Evolutionary conservation across 2,888 invertebrate species (phyloP).

Genomic region (Noctua fimbriata): DNA sequence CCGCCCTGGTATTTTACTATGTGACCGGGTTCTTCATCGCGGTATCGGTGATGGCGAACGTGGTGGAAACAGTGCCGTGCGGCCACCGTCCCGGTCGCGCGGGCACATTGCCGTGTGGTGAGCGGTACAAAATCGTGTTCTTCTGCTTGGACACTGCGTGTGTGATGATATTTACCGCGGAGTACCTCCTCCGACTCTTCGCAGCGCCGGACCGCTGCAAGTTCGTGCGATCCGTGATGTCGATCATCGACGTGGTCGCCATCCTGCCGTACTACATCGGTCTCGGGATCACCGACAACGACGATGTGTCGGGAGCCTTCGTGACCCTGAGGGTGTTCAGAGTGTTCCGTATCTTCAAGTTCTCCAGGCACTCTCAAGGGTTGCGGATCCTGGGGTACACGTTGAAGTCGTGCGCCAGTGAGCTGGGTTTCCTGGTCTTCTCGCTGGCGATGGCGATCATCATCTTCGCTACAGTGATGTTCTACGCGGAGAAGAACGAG

Average conservation of each 20-base stretch:
- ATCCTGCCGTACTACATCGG: conserved; percentile 99
- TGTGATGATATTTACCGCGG: conserved; percentile 99
- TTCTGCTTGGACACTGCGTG: conserved; percentile 99
- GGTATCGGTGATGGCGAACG: conserved; percentile 99
- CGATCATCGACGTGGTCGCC: conserved; percentile 99
- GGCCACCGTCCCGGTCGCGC: conserved; percentile 96
- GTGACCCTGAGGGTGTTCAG: conserved; percentile 99
- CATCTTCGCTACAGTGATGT: conserved; percentile 99
- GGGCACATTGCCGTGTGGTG: conserved; percentile 98
- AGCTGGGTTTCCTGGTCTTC: conserved; percentile 99
- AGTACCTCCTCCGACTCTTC: conserved; percentile 98
- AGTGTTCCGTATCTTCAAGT: conserved; percentile 99
- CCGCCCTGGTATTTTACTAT: conserved; percentile 99
- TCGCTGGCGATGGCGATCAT: conserved; percentile 99
- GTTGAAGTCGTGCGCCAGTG: conserved; percentile 99
- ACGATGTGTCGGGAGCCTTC: conserved; percentile 99
- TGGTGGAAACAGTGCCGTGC: conserved; percentile 99
- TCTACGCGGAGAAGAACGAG: conserved; percentile 99
- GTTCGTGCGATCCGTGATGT: conserved; percentile 99
- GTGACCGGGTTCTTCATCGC: conserved; percentile 99
- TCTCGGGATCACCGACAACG: conserved; percentile 98
- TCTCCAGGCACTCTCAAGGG: conserved; percentile 99
- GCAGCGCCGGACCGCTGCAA: conserved; percentile 99
- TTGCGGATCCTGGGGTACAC: conserved; percentile 99
- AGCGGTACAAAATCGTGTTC: conserved; percentile 99